Conservation (phyloP, 2,113 vertebrate genomes). For the Gymnorhina tibicen region DNA sequence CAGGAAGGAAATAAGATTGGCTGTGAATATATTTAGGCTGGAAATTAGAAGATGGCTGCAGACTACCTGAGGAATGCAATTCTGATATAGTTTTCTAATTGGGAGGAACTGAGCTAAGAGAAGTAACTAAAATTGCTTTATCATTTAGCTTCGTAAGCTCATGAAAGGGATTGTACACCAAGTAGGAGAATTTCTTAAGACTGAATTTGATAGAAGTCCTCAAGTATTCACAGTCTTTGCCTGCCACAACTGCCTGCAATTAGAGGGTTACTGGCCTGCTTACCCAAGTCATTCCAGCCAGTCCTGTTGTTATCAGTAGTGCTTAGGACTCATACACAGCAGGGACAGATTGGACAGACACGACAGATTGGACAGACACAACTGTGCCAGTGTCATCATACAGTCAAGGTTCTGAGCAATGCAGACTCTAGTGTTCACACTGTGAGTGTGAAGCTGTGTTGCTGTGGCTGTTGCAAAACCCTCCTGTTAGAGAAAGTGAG, state of each 20-base stretch:
- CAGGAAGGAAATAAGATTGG: slow-evolving; percentile 45
- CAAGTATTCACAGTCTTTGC: background rate
- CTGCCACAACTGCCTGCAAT: background rate
- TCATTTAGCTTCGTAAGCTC: background rate
- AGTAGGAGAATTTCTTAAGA: background rate
- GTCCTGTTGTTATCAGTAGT: background rate
- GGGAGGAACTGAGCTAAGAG: background rate
- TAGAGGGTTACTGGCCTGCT: background rate
- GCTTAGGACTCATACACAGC: background rate
- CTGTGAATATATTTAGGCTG: slow-evolving; percentile 32
- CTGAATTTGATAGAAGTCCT: background rate
- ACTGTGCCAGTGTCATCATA: background rate
- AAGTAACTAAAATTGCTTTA: background rate
- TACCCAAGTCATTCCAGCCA: background rate
- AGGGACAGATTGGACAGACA: background rate
- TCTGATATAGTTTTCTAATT: background rate
- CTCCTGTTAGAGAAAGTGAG: background rate
- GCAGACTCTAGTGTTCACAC: background rate
- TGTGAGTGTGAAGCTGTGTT: background rate
- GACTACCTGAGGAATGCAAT: slow-evolving; percentile 11
- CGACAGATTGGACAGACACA: background rate
- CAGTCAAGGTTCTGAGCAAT: background rate
- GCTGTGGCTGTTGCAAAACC: background rate
- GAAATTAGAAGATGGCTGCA: slow-evolving; percentile 2
- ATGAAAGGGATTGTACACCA: rapidly evolving